phyloP scores from a whole-genome alignment of 2,113 vertebrate species.

The Lepus americanus region DNA sequence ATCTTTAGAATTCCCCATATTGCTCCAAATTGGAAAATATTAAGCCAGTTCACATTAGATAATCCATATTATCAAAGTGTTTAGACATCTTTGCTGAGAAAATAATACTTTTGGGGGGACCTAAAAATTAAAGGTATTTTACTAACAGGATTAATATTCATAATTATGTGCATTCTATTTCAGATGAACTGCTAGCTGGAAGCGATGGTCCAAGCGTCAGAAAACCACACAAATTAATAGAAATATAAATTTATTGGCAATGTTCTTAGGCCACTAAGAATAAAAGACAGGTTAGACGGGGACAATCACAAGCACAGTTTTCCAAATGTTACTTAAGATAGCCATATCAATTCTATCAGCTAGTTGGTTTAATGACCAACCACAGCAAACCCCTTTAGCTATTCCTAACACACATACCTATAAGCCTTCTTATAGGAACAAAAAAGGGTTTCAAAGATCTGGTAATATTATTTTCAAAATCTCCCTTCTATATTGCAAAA shows the following conservation, averaged over 20 bases:
- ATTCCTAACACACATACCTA: background rate
- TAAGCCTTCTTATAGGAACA: background rate
- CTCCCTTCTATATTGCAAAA: background rate
- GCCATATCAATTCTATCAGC: background rate
- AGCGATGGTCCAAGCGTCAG: background rate
- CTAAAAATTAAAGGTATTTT: background rate
- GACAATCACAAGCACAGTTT: background rate
- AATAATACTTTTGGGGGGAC: background rate
- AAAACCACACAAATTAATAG: background rate
- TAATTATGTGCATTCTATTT: background rate
- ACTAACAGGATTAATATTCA: background rate
- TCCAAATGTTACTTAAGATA: background rate
- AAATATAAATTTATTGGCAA: background rate
- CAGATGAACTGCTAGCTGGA: slow-evolving; percentile 11
- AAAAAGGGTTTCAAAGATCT: background rate
- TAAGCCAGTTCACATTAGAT: background rate
- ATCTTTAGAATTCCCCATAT: background rate
- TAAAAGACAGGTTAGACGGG: background rate
- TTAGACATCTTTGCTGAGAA: background rate
- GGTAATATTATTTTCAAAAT: background rate
- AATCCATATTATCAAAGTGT: background rate
- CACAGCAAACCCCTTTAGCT: background rate
- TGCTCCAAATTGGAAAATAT: background rate
- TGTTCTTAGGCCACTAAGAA: background rate
- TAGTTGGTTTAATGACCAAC: background rate